phyloP scores from a whole-genome alignment of 2,797 vertebrate species.

The Caiman crocodilus region DNA sequence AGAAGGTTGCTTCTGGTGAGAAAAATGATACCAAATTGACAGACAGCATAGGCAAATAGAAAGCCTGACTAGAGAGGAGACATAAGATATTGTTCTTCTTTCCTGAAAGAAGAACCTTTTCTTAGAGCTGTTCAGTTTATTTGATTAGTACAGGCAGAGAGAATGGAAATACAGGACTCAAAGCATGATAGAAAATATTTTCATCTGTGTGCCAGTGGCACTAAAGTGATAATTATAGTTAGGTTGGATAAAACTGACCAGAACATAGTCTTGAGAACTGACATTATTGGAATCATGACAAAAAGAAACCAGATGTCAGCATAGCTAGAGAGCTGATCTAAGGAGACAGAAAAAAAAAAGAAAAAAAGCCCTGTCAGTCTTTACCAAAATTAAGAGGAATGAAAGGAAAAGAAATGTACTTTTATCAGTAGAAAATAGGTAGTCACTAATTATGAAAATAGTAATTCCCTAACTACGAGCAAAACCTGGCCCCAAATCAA shows the following conservation, averaged over 20 bases:
- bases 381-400: background rate
- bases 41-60: background rate
- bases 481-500: background rate
- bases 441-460: background rate
- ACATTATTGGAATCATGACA: background rate
- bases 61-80: background rate
- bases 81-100: background rate
- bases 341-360: background rate
- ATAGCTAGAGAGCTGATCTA: background rate
- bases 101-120: background rate
- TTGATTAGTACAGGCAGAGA: background rate
- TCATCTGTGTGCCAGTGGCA: background rate
- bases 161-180: background rate
- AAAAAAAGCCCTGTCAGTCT: background rate
- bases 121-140: background rate
- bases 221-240: background rate
- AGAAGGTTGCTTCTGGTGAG: background rate
- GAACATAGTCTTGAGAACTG: fast-evolving
- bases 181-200: background rate
- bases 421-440: background rate
- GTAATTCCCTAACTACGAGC: background rate
- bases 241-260: background rate
- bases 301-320: background rate
- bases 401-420: fast-evolving
- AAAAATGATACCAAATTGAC: background rate